A percentile compares a stretch with the other conserved stretches of the same genome.
These are phyloP conservation scores for Patella caerulea DNA, from an alignment of 2,888 invertebrate genomes.

Conservation along the genomic window DNA sequence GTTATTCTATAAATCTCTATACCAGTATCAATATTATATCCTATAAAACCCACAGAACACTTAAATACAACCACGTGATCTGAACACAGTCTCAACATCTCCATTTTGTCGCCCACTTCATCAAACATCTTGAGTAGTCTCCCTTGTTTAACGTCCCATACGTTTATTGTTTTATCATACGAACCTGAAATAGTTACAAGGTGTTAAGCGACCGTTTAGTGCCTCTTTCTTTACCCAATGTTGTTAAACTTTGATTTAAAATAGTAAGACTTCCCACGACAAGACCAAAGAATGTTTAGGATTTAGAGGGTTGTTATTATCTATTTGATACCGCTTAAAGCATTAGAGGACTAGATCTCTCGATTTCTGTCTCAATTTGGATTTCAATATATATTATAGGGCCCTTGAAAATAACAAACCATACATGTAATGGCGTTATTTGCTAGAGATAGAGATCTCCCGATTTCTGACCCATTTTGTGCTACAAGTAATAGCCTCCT, in stretches of 20 bases:
- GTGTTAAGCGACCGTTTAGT: too few relatives aligned
- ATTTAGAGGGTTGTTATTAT: too few relatives aligned
- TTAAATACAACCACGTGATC: neutral
- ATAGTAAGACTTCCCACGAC: too few relatives aligned
- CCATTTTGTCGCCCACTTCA: constrained; percentile 38
- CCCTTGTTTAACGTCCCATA: constrained; percentile 49
- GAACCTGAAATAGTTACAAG: constrained; percentile 37
- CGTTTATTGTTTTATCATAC: constrained; percentile 51
- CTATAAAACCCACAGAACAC: neutral
- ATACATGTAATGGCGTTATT: too few relatives aligned
- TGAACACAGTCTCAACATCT: neutral
- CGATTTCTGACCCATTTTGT: neutral
- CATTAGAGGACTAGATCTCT: too few relatives aligned
- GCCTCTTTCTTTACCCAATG: too few relatives aligned
- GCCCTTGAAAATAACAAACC: neutral
- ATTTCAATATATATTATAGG: neutral
- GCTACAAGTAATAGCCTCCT: neutral
- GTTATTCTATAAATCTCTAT: neutral
- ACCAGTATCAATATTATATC: neutral
- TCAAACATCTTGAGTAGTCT: constrained; percentile 40
- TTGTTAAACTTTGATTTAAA: too few relatives aligned
- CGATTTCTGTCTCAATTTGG: too few relatives aligned
- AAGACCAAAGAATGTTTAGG: too few relatives aligned
- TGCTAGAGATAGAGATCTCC: neutral
- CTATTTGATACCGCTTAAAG: too few relatives aligned